Conservation (phyloP, 2,888 invertebrate species). For the Invenusta paracnida region DNA sequence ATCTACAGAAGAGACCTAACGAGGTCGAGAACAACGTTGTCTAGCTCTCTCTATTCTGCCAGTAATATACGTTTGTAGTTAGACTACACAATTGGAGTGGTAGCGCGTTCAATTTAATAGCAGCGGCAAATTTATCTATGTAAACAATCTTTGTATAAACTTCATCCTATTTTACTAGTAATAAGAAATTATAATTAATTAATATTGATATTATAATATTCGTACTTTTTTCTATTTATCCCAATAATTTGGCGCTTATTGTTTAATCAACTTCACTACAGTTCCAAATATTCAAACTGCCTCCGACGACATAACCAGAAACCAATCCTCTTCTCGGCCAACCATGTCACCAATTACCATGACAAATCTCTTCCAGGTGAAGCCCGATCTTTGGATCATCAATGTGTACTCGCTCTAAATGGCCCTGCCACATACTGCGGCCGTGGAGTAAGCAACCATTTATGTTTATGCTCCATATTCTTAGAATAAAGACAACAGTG, state of each 20-base stretch:
- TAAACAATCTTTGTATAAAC: slow-evolving; percentile 14
- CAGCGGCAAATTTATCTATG: background rate
- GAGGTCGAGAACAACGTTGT: too few relatives aligned
- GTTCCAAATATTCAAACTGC: slow-evolving; percentile 18
- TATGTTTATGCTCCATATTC: too few relatives aligned
- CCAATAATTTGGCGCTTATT: too few relatives aligned
- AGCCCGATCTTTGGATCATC: background rate
- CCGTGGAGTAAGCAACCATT: background rate
- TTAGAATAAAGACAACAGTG: too few relatives aligned
- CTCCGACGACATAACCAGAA: background rate
- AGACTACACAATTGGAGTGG: too few relatives aligned
- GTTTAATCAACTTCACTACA: background rate
- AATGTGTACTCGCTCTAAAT: slow-evolving; percentile 32
- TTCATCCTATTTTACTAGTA: background rate
- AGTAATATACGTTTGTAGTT: too few relatives aligned
- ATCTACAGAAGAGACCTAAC: too few relatives aligned
- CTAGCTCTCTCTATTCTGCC: too few relatives aligned
- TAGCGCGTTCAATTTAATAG: slow-evolving; percentile 33
- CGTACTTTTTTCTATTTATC: too few relatives aligned
- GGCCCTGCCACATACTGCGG: slow-evolving; percentile 4
- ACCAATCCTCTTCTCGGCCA: slow-evolving; percentile 27
- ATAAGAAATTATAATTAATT: too few relatives aligned
- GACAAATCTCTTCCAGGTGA: background rate
- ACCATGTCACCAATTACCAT: background rate
- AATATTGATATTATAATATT: too few relatives aligned